phyloP scores from a whole-genome alignment of 2,113 vertebrate genomes.

The Axis porcinus region DNA sequence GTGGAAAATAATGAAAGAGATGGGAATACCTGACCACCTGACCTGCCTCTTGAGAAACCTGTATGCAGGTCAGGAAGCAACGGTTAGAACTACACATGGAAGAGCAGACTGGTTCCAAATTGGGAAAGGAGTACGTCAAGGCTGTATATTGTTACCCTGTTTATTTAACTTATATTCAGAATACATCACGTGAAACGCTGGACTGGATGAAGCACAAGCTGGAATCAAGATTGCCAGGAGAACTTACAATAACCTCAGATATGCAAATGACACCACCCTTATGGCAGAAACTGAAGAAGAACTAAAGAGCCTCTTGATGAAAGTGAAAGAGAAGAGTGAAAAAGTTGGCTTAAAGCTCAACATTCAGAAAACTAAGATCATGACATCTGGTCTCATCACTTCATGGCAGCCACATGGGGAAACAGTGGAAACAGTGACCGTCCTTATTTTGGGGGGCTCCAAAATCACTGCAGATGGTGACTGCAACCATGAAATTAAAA shows the following conservation, averaged over 20 bases:
- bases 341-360: neutral
- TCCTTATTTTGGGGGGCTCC: neutral
- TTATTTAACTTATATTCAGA: neutral
- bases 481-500: neutral
- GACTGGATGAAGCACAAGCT: neutral
- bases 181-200: neutral
- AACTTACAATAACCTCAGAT: no score
- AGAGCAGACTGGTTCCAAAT: neutral
- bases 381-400: neutral
- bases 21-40: neutral
- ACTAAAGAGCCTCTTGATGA: neutral
- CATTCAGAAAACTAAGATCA: neutral
- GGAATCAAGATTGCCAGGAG: no score
- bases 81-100: neutral
- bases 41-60: neutral
- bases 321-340: neutral
- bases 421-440: neutral
- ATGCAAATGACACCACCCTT: no score
- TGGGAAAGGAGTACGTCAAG: accelerated
- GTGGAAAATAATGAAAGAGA: neutral
- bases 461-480: neutral
- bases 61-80: neutral
- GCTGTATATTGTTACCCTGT: neutral
- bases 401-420: neutral
- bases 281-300: neutral